Conservation (phyloP, 1,140 invertebrate species). For the Helicorthomorpha holstii region DNA sequence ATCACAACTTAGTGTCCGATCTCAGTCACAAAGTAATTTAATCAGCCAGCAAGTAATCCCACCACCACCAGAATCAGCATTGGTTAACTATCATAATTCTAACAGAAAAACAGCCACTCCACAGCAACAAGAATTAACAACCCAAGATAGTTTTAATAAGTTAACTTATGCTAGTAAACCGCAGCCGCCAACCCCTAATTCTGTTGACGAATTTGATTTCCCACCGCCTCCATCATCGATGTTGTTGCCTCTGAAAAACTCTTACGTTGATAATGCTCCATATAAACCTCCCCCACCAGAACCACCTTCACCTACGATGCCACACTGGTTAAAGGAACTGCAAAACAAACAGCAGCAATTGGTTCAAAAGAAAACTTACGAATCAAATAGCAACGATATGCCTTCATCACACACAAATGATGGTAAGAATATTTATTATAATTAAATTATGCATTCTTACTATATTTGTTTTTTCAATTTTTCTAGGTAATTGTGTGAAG, state of each 20-base stretch:
- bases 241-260: conserved; percentile 37
- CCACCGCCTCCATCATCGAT: conserved; percentile 21
- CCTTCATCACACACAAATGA: background rate
- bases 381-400: background rate
- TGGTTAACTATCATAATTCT: background rate
- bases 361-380: conserved; percentile 1
- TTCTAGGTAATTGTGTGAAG: background rate
- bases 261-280: background rate
- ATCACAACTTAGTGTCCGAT: conserved; percentile 49
- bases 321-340: conserved; percentile 54
- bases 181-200: background rate
- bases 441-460: background rate
- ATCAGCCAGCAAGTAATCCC: background rate
- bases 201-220: background rate
- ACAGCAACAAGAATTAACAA: background rate
- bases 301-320: too few relatives aligned
- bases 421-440: background rate
- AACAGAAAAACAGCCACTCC: background rate
- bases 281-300: background rate
- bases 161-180: background rate
- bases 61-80: background rate
- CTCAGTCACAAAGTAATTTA: background rate
- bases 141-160: background rate
- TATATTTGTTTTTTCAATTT: background rate
- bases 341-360: conserved; percentile 33